Base-by-base conservation (phyloP, 1,140 invertebrate genomes). In the Zaprionus tsacasi region DNA sequence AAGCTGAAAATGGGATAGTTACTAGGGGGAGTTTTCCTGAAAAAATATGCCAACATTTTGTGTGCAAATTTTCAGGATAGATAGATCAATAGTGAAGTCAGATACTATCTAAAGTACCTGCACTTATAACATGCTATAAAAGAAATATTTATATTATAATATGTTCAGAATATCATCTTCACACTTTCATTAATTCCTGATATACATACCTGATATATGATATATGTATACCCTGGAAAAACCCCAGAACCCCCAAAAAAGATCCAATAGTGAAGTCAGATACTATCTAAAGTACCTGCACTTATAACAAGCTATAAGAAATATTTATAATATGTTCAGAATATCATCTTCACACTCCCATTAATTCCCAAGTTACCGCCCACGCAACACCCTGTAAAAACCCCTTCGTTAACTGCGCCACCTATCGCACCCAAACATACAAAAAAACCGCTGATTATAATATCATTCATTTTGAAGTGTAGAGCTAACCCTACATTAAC, bases 361-460 rank as follows among this genome's bases (percentile, higher is more conserved):
- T n/a, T 7, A 55, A 55, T 6, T 61, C 6, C 35, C 12, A 54
- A 48, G 17, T 4, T 43, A 10, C 7, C 40, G n/a, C 40, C n/a
- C 40, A n/a, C 40, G 2, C 8, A 15, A 43, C 40, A 43, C 40
- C n/a, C 40, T 43, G 8, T 3, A 15, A 21, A 21, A 0, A 12
- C 17, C 1, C 17, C 17, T 50, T 12, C 1, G 12, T 2, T 25
- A 50, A 25, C 25, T 50, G 10, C 17, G 5, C 17, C 12, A 21
- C 21, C 45, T 25, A 0, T 8, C 10, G 10, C 17, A 25, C 45
- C 45, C 45, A 50, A 25, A 12, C 45, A 30, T 10, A 63, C 60
- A 40, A 74, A 40, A 74, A 74, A 64, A 59, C 56, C 65, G 43
- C 73, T 85, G 63, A 81, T 89, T 85, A 85, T 79, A 85, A 85